phyloP scores from a whole-genome alignment of 92 coral and sea anemone genomes.

The Bergia puertoricense region DNA sequence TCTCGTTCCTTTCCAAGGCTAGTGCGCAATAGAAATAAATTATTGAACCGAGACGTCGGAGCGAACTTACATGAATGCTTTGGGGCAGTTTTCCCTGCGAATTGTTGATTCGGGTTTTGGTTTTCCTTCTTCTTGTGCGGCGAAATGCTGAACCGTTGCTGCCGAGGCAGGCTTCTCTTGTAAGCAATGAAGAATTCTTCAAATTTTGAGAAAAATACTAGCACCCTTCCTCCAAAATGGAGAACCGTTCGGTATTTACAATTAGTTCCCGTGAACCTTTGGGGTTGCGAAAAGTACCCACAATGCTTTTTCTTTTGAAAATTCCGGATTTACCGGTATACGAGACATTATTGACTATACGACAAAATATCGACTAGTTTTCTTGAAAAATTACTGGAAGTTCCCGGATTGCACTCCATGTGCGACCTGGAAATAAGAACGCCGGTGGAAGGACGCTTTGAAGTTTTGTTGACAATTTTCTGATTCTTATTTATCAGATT shows the following conservation, averaged over 20 bases:
- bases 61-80: slow-evolving; percentile 82
- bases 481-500: not conserved
- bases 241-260: slow-evolving; percentile 7
- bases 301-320: not conserved
- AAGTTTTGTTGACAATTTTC: slow-evolving; percentile 16
- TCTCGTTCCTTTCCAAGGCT: not conserved
- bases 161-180: slow-evolving; percentile 83
- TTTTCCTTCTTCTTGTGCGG: slow-evolving; percentile 94
- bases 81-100: slow-evolving; percentile 78
- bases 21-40: slow-evolving; percentile 5
- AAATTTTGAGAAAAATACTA: not conserved
- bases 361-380: slow-evolving; percentile 13
- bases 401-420: slow-evolving; percentile 31
- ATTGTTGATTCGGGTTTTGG: slow-evolving; percentile 79
- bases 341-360: slow-evolving; percentile 8
- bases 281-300: slow-evolving; percentile 13
- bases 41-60: not conserved
- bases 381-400: not conserved
- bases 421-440: slow-evolving; percentile 18
- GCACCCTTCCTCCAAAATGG: slow-evolving; percentile 28
- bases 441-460: not conserved
- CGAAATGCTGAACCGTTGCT: slow-evolving; percentile 87
- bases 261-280: slow-evolving; percentile 15
- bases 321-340: not conserved
- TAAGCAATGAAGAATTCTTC: slow-evolving; percentile 30